Percentiles rank a stretch among this genome's conserved stretches.
Evolutionary conservation across 1,140 invertebrate species (phyloP).

Genomic region (Notospermus geniculatus): DNA sequence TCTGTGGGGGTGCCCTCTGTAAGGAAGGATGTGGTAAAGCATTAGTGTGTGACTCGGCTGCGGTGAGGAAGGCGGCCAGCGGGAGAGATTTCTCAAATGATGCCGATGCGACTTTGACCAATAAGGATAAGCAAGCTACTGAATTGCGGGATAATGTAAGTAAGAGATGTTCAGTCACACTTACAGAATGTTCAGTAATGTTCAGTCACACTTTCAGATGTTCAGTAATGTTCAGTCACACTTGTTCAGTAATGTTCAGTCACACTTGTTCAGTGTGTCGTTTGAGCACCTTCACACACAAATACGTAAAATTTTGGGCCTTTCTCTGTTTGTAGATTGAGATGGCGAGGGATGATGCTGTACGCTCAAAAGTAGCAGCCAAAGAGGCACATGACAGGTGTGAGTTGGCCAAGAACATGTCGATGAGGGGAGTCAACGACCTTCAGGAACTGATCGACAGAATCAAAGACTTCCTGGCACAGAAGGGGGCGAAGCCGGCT

Average conservation of each 20-base stretch:
- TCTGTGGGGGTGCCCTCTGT: constrained; percentile 94
- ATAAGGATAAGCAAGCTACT: constrained; percentile 76
- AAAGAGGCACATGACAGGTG: constrained; percentile 64
- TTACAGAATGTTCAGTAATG: too few relatives aligned
- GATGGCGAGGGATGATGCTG: constrained; percentile 62
- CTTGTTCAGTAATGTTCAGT: too few relatives aligned
- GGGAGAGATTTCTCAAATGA: constrained; percentile 82
- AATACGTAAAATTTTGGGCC: too few relatives aligned
- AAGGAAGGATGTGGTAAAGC: constrained; percentile 76
- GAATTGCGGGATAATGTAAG: constrained; percentile 59
- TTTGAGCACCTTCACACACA: too few relatives aligned
- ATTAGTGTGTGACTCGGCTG: constrained; percentile 83
- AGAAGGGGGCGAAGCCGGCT: constrained; percentile 73
- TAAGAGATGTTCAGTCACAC: too few relatives aligned
- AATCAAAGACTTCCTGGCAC: constrained; percentile 73
- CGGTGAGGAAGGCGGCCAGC: constrained; percentile 79
- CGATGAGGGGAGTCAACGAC: constrained; percentile 59
- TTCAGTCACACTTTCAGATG: too few relatives aligned
- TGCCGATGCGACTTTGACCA: constrained; percentile 74
- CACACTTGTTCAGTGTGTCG: too few relatives aligned
- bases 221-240: too few relatives aligned
- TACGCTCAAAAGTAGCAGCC: constrained; percentile 61
- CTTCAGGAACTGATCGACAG: constrained; percentile 65
- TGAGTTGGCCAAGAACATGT: constrained; percentile 60
- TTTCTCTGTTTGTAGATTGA: constrained; percentile 62